Conservation (phyloP, 2,797 vertebrate species). For the Fistularia commersonii region DNA sequence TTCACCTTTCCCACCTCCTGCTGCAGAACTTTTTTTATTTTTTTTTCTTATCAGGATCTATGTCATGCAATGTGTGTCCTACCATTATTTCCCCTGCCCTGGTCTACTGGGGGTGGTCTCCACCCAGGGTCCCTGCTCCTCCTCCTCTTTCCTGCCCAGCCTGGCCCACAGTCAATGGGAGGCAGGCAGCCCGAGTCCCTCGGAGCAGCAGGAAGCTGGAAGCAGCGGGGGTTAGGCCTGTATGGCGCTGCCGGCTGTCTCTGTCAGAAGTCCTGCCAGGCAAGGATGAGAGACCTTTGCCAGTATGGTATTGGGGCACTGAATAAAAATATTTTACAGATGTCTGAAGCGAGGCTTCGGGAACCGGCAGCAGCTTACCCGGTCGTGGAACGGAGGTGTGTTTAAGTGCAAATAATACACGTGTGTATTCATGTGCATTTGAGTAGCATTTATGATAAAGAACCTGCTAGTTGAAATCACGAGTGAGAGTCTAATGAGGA, state of each 20-base stretch:
- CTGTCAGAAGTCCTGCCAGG: constrained; percentile 79
- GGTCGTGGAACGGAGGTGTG: constrained; percentile 18
- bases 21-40: neutral
- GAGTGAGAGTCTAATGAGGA: constrained; percentile 22
- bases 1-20: constrained; percentile 14
- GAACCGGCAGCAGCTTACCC: constrained; percentile 44
- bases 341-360: constrained; percentile 68
- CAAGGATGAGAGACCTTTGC: constrained; percentile 75
- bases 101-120: constrained; percentile 42
- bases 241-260: constrained; percentile 65
- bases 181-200: constrained; percentile 65
- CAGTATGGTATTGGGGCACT: constrained; percentile 69
- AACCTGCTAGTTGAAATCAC: constrained; percentile 14
- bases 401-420: constrained; percentile 30
- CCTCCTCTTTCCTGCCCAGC: constrained; percentile 51
- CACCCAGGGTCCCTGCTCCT: constrained; percentile 47
- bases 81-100: constrained; percentile 25
- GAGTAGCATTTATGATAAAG: constrained; percentile 28
- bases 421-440: constrained; percentile 23
- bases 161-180: constrained; percentile 63
- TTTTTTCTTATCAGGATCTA: constrained; percentile 11
- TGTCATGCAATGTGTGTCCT: constrained; percentile 22
- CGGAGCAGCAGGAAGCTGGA: constrained; percentile 68
- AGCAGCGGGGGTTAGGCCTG: constrained; percentile 68
- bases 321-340: constrained; percentile 80